Base-by-base conservation (phyloP, 2,113 vertebrate genomes). In the Elaphurus davidianus region DNA sequence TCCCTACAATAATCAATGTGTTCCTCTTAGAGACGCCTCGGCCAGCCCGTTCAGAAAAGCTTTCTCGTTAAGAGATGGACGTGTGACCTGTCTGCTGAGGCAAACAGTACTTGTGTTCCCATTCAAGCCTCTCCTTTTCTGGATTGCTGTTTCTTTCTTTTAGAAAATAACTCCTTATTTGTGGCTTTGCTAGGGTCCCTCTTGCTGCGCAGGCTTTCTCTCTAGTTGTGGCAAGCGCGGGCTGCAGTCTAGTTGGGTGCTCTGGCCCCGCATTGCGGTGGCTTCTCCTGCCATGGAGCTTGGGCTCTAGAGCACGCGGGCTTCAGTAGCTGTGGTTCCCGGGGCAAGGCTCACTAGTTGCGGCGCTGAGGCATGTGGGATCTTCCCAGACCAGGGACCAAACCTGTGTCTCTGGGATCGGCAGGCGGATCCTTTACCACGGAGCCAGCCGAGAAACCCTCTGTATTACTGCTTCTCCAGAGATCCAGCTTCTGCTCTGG, bases 221-320 rank as follows among this genome's bases (percentile, higher is more conserved):
- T 25, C 71, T 7, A 43, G 23, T 8, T 43, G 21, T 0, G 12
- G 36, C 21, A 7, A 25, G 71, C 21, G 0, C 0, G 0, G 36
- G 21, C 36, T 76, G 36, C 71, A 2, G 11, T 25, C 71, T 23
- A 2, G 21, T 0, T 43, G 71, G 11, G 11, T 14, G 36, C 71
- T 40, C 3, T 0, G 36, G 36, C 36, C 25, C 43, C 21, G 6
- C 5, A 23, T 6, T 21, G 21, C 0, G 6, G 67, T 3, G 71
- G 23, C 71, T 27, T 40, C 23, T 25, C 71, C 21, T 14, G 36
- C 36, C 1, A 0, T 27, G 71, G 71, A 27, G 21, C 12, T 7
- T 6, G 19, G 16, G 67, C 67, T 12, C 19, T 36, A 21, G 19
- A 19, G 9, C n/a, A 21, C n/a, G 1, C 4, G 4, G 64, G n/a